Conservation (phyloP, 1,140 invertebrate species). For the Papilio polyxenes region DNA sequence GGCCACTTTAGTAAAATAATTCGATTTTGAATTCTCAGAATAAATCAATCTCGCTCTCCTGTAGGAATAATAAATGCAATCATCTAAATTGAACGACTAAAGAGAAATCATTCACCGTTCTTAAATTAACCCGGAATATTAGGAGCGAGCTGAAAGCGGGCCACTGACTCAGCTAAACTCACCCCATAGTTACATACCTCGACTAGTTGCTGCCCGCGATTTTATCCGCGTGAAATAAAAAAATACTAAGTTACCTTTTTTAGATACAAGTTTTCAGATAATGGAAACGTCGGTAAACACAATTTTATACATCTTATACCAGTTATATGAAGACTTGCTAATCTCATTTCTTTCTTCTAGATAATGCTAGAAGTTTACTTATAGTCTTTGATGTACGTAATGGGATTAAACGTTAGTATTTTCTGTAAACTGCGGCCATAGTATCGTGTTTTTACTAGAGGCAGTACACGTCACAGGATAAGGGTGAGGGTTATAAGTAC, state of each 20-base stretch:
- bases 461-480: neutral
- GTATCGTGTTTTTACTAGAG: neutral
- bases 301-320: no score
- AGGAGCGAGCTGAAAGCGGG: neutral
- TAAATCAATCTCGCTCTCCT: constrained; percentile 2
- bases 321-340: no score
- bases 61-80: constrained; percentile 15
- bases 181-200: neutral
- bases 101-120: neutral
- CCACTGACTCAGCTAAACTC: constrained; percentile 1
- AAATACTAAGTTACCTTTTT: no score
- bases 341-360: neutral
- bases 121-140: neutral
- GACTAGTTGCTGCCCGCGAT: neutral
- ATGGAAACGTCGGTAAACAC: no score
- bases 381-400: neutral
- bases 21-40: neutral
- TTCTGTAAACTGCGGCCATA: neutral
- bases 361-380: neutral
- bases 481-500: neutral
- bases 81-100: neutral
- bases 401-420: neutral
- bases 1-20: neutral
- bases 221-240: neutral
- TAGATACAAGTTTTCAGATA: no score